Evolutionary conservation across 2,888 invertebrate species (phyloP), one percentile per base, ranked within the genome.

Genomic region (Luperina testacea): DNA sequence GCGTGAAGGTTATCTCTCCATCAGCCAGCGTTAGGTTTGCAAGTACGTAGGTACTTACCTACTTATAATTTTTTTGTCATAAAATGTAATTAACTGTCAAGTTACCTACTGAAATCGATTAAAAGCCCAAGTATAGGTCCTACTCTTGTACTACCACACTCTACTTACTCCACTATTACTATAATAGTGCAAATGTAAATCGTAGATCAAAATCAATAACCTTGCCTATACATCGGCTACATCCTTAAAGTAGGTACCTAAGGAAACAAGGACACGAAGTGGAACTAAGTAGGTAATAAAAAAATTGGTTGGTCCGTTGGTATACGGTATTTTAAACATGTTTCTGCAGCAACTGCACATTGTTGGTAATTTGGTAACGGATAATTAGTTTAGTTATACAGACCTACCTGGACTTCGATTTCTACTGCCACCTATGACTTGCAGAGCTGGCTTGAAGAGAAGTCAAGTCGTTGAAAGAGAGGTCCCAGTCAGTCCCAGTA

Each of bases 371-470:
- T 69, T 51, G 2, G 51, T 32, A 53, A 71, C 59, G n/a, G 57
- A 11, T 38, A 38, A 53, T 53, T 70, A 57, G 57, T 38, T n/a
- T 32, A 32, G 32, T 32, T 32, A 38, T 32, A 38, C 61, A 76
- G 74, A 63, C 27, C 61, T 74, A 73, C 74, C 74, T 61, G 61
- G 24, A n/a, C 27, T 63, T 48, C 9, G 20, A 51, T 63, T 17
- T 74, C 51, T 27, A 63, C 51, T 64, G 63, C 63, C 71, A 79
- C 20, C 24, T 78, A 53, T n/a, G 20, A 57, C 17, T 71, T 71
- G 17, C n/a, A 59, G 59, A 42, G 32, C 32, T 64, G 45, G 6
- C 42, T 79, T 79, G 78, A 53, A 78, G 51, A 51, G 59, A 78
- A 69, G 42, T 70, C 20, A 78, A 69, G 42, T 70, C 20, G 32